Evolutionary conservation across 2,113 vertebrate genomes (phyloP).

Genomic region (Austrofundulus limnaeus): DNA sequence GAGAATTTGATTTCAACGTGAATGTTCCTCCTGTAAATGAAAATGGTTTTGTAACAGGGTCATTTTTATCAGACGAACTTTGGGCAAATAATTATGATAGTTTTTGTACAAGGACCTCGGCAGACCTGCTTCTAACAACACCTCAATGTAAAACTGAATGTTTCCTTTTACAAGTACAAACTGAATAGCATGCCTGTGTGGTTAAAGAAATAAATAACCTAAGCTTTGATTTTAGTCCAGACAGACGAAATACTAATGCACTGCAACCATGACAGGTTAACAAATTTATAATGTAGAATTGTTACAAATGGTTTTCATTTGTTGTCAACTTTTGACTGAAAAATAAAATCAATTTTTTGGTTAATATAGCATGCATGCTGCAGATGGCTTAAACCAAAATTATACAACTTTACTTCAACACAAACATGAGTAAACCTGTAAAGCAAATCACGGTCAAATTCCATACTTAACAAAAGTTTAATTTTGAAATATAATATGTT

Average conservation of each 20-base stretch:
- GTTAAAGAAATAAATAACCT: background rate
- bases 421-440: no score
- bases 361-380: no score
- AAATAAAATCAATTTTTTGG: no score
- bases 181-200: background rate
- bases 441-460: no score
- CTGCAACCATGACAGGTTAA: background rate
- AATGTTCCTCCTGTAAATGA: slow-evolving; percentile 12
- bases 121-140: background rate
- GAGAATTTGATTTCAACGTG: slow-evolving; percentile 2
- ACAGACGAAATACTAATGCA: background rate
- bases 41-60: slow-evolving; percentile 2
- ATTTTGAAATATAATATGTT: no score
- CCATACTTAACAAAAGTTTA: no score
- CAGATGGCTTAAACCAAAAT: no score
- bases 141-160: background rate
- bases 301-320: background rate
- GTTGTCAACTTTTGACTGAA: no score
- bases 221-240: background rate
- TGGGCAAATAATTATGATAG: background rate
- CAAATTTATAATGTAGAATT: background rate
- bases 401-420: no score
- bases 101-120: background rate
- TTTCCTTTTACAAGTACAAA: background rate
- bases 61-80: slow-evolving; percentile 6